Evolutionary conservation across 2,888 invertebrate genomes (phyloP).

Genomic region (Tortrix viridana): DNA sequence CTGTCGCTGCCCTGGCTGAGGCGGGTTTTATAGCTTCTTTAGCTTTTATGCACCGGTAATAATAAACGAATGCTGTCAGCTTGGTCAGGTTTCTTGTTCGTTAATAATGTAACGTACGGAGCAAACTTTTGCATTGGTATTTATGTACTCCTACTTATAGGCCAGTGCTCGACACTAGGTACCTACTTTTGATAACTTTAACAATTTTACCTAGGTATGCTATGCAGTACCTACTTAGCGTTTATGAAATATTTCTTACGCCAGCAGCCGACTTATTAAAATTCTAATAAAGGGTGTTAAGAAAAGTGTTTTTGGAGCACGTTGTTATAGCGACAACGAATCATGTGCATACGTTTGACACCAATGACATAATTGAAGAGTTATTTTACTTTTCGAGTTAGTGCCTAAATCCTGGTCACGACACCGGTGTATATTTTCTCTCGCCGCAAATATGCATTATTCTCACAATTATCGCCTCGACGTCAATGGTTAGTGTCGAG

Average conservation of each 20-base stretch:
- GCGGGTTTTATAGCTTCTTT: slow-evolving; percentile 25
- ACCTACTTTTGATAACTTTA: too few species aligned
- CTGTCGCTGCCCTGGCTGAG: slow-evolving; percentile 51
- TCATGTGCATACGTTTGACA: slow-evolving; percentile 11
- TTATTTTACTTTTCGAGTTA: slow-evolving; percentile 36
- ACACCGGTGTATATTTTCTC: slow-evolving; percentile 46
- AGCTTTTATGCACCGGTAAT: slow-evolving; percentile 25
- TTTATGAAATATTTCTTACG: background rate
- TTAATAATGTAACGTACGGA: too few species aligned
- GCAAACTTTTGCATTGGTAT: slow-evolving; percentile 41
- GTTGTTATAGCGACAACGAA: slow-evolving; percentile 4
- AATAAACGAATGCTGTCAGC: slow-evolving; percentile 54
- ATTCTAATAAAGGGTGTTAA: background rate
- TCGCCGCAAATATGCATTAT: slow-evolving; percentile 63
- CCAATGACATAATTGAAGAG: slow-evolving; percentile 32
- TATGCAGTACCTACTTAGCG: too few species aligned
- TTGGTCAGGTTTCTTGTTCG: slow-evolving; percentile 59
- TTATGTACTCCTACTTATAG: too few species aligned
- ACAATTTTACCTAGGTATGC: too few species aligned
- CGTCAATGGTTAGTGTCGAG: slow-evolving; percentile 37
- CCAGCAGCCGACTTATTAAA: background rate
- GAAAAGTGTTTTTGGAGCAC: background rate
- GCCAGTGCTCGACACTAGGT: too few species aligned
- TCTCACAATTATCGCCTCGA: slow-evolving; percentile 60
- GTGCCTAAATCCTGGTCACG: slow-evolving; percentile 41